Conservation (phyloP, 2,888 invertebrate genomes). For the Orthosia gothica region DNA sequence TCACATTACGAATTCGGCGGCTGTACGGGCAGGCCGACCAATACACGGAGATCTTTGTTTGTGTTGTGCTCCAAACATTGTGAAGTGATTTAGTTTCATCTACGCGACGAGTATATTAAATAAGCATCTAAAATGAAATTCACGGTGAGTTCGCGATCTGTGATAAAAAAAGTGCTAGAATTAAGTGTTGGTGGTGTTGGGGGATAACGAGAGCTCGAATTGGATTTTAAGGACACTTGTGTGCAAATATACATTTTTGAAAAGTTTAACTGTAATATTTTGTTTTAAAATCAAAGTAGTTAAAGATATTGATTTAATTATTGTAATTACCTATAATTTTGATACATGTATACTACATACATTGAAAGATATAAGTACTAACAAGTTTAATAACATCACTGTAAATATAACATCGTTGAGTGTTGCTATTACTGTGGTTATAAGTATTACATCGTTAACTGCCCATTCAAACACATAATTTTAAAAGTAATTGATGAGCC, state of each 20-base stretch:
- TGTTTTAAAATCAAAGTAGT: background rate
- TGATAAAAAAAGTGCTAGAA: conserved; percentile 70
- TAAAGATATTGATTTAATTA: background rate
- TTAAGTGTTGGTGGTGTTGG: conserved; percentile 64
- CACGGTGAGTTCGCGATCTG: conserved; percentile 89
- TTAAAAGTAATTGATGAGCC: conserved; percentile 37
- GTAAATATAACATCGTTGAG: background rate
- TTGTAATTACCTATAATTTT: background rate
- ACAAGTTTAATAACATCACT: conserved; percentile 7
- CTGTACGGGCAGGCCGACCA: conserved; percentile 86
- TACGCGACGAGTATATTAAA: conserved; percentile 82
- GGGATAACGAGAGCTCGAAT: conserved; percentile 26
- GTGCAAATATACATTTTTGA: conserved; percentile 1
- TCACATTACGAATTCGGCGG: conserved; percentile 91
- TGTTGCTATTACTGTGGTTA: conserved; percentile 6
- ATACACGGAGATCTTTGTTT: conserved; percentile 78
- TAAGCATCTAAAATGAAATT: conserved; percentile 89
- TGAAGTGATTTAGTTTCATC: conserved; percentile 87
- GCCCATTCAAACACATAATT: conserved; percentile 36
- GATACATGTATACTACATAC: background rate
- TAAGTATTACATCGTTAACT: conserved; percentile 15
- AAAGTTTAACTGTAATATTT: background rate
- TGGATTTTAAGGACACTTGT: conserved; percentile 50
- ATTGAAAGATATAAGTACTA: background rate
- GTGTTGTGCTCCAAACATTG: conserved; percentile 80